Conservation (phyloP, 2,113 vertebrate species). For the Mohoua ochrocephala region DNA sequence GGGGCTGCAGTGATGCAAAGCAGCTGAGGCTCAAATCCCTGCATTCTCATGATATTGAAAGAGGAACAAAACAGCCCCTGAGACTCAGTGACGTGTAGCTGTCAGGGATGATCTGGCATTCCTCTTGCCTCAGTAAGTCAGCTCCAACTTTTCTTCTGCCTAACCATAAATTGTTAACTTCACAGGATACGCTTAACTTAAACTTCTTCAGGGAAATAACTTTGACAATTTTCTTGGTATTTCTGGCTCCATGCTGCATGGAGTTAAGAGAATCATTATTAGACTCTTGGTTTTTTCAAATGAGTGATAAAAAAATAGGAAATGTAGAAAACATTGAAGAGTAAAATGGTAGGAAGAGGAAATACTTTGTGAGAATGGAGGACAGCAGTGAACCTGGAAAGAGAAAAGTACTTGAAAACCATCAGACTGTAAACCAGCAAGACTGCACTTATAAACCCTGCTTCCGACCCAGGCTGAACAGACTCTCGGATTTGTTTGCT, state of each 20-base stretch:
- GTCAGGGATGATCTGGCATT: background rate
- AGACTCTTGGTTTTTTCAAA: background rate
- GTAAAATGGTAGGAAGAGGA: background rate
- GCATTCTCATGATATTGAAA: background rate
- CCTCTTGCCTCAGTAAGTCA: background rate
- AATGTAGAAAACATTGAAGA: background rate
- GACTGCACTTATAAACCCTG: background rate
- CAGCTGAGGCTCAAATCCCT: background rate
- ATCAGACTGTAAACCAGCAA: background rate
- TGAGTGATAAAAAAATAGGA: background rate
- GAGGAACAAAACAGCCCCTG: background rate
- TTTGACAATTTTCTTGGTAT: background rate
- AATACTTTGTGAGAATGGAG: background rate
- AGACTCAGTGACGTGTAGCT: background rate
- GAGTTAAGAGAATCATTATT: background rate
- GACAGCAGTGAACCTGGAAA: background rate
- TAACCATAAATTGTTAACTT: background rate
- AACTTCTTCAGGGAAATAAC: background rate
- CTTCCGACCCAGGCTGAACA: background rate
- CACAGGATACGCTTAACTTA: background rate
- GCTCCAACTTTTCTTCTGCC: background rate
- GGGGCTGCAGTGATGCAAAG: background rate
- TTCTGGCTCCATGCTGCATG: background rate
- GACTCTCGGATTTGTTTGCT: background rate
- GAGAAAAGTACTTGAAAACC: background rate